Base-by-base conservation (phyloP, 2,113 vertebrate genomes). In the Tachycineta bicolor region DNA sequence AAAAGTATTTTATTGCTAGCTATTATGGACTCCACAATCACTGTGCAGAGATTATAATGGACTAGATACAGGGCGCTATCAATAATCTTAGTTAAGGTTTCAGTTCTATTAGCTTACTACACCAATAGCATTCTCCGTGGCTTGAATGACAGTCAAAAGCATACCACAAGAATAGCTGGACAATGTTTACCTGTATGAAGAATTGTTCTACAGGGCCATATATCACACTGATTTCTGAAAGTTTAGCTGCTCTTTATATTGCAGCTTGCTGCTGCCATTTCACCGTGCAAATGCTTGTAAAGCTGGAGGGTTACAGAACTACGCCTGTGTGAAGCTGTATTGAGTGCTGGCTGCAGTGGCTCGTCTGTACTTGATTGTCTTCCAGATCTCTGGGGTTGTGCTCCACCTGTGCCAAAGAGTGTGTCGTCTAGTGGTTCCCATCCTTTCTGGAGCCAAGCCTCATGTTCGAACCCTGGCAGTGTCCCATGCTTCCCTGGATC, bases 11-110 rank as follows among this genome's bases (percentile, higher is more conserved):
- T 98, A 98, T 98, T 97, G 91, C 97, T 92, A 89, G 89, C 65
- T 96, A 86, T 98, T 98, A 98, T 96, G 96, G 96, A 96, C 94
- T 97, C 94, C 77, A 60, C 91, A 97, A 97, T 98, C 97, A 98
- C 94, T 93, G 83, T 60, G 91, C 84, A 63, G 96, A 98, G 97
- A 98, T 98, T 98, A 97, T 86, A 96, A 95, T 68, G 81, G 64
- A 94, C 75, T 96, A 97, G 92, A 97, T 97, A 83, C 44, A 94
- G 90, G 58, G 63, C 8, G 5, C 79, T 96, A 96, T 98, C 96
- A 96, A 94, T 84, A 94, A 94, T 92, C 92, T 95, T 93, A 79
- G 93, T 97, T 97, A 97, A 97, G 84, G 92, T 97, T 97, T 98
- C 89, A 97, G 58, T 96, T 94, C 75, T 92, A 69, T 95, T 90